phyloP scores from a whole-genome alignment of 2,113 vertebrate genomes.

The Manacus vitellinus region DNA sequence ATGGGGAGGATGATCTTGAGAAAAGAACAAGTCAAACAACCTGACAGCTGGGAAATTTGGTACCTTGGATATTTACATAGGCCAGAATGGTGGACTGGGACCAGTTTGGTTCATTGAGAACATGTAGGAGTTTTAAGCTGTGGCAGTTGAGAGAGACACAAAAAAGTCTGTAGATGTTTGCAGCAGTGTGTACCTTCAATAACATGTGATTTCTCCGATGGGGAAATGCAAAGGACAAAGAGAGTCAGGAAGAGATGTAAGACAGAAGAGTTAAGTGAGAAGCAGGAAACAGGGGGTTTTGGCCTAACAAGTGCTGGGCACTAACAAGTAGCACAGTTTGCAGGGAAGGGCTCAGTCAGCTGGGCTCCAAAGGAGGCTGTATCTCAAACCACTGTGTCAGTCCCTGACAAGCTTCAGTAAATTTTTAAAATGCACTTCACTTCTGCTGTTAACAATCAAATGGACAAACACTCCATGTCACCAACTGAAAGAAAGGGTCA shows the following conservation, averaged over 20 bases:
- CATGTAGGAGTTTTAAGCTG: not conserved
- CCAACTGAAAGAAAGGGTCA: not conserved
- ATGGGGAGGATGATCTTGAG: not conserved
- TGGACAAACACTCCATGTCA: not conserved
- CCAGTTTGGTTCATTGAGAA: not conserved
- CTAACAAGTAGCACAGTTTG: not conserved
- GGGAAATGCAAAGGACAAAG: not conserved
- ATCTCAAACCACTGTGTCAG: not conserved
- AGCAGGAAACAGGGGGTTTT: not conserved
- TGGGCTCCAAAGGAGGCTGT: accelerated
- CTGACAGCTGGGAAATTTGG: not conserved
- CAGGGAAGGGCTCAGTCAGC: accelerated
- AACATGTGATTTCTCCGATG: accelerated
- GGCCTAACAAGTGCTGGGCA: not conserved
- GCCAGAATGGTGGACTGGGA: not conserved
- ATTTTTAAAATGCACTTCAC: not conserved
- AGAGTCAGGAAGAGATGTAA: not conserved
- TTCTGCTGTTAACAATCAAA: not conserved
- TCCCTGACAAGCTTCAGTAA: not conserved
- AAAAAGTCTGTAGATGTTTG: not conserved
- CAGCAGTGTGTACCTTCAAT: accelerated
- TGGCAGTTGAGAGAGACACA: not conserved
- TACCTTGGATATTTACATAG: not conserved
- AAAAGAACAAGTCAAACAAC: not conserved
- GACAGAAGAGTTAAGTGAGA: not conserved